A percentile compares a stretch with the other conserved stretches of the same genome.
Conservation (phyloP, 2,888 invertebrate genomes). For the Meiosimyza platycephala region DNA sequence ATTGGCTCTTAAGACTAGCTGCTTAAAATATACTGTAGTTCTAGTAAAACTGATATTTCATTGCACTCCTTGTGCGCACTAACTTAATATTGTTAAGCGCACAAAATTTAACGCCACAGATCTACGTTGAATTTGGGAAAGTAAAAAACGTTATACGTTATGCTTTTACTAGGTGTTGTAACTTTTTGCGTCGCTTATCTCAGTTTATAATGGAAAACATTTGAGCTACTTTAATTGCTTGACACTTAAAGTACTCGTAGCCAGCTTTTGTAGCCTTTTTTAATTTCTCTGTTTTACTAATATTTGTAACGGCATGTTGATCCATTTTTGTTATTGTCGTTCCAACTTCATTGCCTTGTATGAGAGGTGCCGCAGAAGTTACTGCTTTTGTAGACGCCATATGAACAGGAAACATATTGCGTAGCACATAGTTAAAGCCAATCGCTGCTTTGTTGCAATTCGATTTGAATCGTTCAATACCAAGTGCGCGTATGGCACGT, state of each 20-base stretch:
- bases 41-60: conserved; percentile 4
- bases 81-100: not conserved
- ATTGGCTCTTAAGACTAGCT: conserved; percentile 17
- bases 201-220: conserved; percentile 66
- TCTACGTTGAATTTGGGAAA: conserved; percentile 3
- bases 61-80: too few species aligned
- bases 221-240: conserved; percentile 64
- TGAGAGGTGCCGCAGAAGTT: not conserved
- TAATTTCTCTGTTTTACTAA: conserved; percentile 69
- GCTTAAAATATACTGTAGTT: conserved; percentile 19
- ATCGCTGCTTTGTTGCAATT: conserved; percentile 84
- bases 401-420: conserved; percentile 74
- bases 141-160: not conserved
- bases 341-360: conserved; percentile 11
- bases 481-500: conserved; percentile 88
- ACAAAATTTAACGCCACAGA: conserved; percentile 2
- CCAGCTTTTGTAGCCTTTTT: conserved; percentile 85
- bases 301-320: conserved; percentile 46
- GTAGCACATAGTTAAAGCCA: conserved; percentile 87
- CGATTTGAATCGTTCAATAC: conserved; percentile 87
- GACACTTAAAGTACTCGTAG: conserved; percentile 81
- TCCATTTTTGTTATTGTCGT: conserved; percentile 32
- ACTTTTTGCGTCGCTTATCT: conserved; percentile 37
- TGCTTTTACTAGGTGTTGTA: not conserved
- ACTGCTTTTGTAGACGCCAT: conserved; percentile 51